Evolutionary conservation across 2,888 invertebrate species (phyloP), one percentile per base, ranked within the genome.

Genomic region (Thera britannica): DNA sequence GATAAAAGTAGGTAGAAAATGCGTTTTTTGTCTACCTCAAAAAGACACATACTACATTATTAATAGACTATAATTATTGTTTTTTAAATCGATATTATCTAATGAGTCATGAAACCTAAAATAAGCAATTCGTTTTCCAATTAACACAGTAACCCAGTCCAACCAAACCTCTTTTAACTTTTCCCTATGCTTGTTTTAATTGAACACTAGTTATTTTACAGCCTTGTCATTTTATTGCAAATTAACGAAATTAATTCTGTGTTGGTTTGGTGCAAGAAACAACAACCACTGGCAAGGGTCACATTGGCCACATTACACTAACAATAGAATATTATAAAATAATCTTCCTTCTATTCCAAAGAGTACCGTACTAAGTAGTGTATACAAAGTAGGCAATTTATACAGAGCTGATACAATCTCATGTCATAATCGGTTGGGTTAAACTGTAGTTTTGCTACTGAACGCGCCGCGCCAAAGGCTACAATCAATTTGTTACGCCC

Each of bases 121-220:
- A 72, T 70, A 78, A 85, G 83, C 79, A 80, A 79, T 75, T 77
- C 74, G 82, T 79, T 82, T 77, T 70, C 78, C 75, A 82, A 84
- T 84, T 83, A 83, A 80, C 81, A 81, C 72, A 74, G 73, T 83
- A 79, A 84, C 81, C 83, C 72, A 73, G 72, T 75, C 74, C 71
- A 79, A 79, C 80, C 81, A 78, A 71, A 67, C 68, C 74, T 74
- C 72, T 77, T 75, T n/a, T n/a, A n/a, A 75, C 77, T 77, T 68
- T 72, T 70, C 65, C 63, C 38, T 66, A 70, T 68, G 68, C 62
- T 62, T 66, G 69, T 72, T 67, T 69, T 72, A 70, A 73, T 73
- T 71, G 60, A 67, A 65, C 62, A 67, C 49, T 38, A 38, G 59
- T 57, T 67, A 58, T 38, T 6, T 44, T 2, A 6, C 49, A n/a